Percentiles rank a stretch among this genome's conserved stretches.
These are phyloP conservation scores for Tetrapedia diversipes DNA, from an alignment of 2,888 invertebrate genomes.

Conservation along the genomic window DNA sequence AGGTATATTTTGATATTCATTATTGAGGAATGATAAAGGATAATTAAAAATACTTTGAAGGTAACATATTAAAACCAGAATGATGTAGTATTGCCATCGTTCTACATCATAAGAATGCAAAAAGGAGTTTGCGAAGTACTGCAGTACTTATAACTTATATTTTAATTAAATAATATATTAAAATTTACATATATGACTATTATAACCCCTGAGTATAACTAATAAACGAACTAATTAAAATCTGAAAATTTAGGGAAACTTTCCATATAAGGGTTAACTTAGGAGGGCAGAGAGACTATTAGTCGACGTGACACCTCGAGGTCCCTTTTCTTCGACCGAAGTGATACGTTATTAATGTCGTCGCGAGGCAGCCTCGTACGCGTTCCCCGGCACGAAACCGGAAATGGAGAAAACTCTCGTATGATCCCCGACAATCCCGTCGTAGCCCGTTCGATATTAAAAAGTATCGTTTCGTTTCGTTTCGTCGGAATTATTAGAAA, in stretches of 20 bases:
- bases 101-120: no score
- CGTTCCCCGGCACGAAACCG: constrained; percentile 6
- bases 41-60: constrained; percentile 76
- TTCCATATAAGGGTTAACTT: no score
- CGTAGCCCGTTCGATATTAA: constrained; percentile 36
- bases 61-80: constrained; percentile 80
- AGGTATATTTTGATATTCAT: constrained; percentile 53
- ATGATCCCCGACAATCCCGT: constrained; percentile 12
- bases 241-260: no score
- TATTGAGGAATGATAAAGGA: constrained; percentile 65
- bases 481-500: constrained; percentile 39
- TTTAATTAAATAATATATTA: no score
- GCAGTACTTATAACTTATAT: no score
- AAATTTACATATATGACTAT: no score
- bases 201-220: no score
- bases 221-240: no score
- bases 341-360: constrained; percentile 50
- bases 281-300: no score
- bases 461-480: constrained; percentile 12
- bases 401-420: constrained; percentile 28
- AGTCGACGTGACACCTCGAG: constrained; percentile 41
- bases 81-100: no score
- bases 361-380: constrained; percentile 12
- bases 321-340: constrained; percentile 29
- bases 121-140: no score